A percentile compares a stretch with the other conserved stretches of the same genome.
These are phyloP conservation scores for Spheniscus mendiculus DNA, from an alignment of 2,113 vertebrate species.

Conservation along the genomic window DNA sequence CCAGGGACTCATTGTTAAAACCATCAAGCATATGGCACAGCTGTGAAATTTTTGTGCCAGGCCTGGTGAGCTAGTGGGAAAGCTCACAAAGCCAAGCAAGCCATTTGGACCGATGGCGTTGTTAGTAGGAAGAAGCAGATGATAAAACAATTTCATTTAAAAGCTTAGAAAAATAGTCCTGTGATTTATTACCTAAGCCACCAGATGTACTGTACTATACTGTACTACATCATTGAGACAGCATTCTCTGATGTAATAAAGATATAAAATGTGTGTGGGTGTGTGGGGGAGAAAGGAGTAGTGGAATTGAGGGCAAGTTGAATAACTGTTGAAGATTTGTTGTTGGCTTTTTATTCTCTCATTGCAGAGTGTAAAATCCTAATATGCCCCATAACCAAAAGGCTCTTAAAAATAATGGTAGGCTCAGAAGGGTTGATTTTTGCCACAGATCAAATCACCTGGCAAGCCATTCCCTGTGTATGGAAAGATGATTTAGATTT, in stretches of 20 bases:
- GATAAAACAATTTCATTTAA: slow-evolving; percentile 42
- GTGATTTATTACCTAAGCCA: slow-evolving; percentile 51
- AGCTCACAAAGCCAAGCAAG: background rate
- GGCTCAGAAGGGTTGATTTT: slow-evolving; percentile 31
- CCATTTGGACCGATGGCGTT: background rate
- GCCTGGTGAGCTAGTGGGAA: slow-evolving; percentile 38
- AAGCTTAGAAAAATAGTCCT: background rate
- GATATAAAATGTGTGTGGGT: slow-evolving; percentile 47
- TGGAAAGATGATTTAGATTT: slow-evolving; percentile 49
- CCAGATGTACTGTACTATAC: slow-evolving; percentile 42
- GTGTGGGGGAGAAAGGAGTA: background rate
- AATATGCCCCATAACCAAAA: background rate
- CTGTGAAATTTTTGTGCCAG: slow-evolving; percentile 31
- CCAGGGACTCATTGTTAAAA: slow-evolving; percentile 27
- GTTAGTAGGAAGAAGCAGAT: slow-evolving; percentile 8
- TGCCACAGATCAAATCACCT: slow-evolving; percentile 14
- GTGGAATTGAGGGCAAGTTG: slow-evolving; percentile 30
- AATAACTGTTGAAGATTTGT: background rate
- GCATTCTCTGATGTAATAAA: slow-evolving; percentile 65
- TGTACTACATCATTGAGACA: slow-evolving; percentile 38
- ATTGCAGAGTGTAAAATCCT: background rate
- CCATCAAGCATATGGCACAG: slow-evolving; percentile 21
- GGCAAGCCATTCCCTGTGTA: background rate
- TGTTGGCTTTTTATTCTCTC: background rate
- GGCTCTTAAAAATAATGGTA: slow-evolving; percentile 7